Evolutionary conservation across 2,797 vertebrate genomes (phyloP), one percentile per base, ranked within the genome.

Genomic region (Typhlichthys subterraneus): DNA sequence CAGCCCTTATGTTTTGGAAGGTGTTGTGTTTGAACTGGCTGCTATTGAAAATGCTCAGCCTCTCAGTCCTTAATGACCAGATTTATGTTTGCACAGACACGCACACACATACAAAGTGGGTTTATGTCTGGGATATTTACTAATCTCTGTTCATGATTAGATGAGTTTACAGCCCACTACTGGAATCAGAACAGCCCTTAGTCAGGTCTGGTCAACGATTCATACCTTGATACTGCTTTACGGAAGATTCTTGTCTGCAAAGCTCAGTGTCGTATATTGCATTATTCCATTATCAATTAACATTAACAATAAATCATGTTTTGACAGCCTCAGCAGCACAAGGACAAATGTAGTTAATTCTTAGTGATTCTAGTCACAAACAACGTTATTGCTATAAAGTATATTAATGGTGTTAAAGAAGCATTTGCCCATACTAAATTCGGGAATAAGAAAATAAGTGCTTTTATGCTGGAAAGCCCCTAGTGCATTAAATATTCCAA

Each of bases 21-120:
- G 85, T 81, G 93, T 94, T 87, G 87, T 92, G 90, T 92, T 93
- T 92, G 81, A 85, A 76, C 89, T 88, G 85, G 87, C 86, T 93
- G 87, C 87, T 89, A 88, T 93, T 93, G 93, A 91, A 93, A 88
- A 65, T 67, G 55, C 61, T 76, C 64, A 61, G 56, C 53, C 51
- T 83, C 83, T 85, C 80, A 67, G 76, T 91, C 75, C 82, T 91
- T 92, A 93, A 91, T 10, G 59, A 54, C 72, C 81, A 89, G 85
- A 92, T 93, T 91, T 92, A 90, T 90, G 85, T 88, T 89, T 85
- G 84, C 19, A 61, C 59, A 42, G 57, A 12, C 13, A 13, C 17
- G 1, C 15, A 42, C 57, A 63, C 11, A 1, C 33, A 42, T 57
- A 70, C 42, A 71, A 59, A 70, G 54, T 84, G 79, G 80, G 85